phyloP scores from a whole-genome alignment of 2,113 vertebrate species.

The Cynopterus brachyotis region DNA sequence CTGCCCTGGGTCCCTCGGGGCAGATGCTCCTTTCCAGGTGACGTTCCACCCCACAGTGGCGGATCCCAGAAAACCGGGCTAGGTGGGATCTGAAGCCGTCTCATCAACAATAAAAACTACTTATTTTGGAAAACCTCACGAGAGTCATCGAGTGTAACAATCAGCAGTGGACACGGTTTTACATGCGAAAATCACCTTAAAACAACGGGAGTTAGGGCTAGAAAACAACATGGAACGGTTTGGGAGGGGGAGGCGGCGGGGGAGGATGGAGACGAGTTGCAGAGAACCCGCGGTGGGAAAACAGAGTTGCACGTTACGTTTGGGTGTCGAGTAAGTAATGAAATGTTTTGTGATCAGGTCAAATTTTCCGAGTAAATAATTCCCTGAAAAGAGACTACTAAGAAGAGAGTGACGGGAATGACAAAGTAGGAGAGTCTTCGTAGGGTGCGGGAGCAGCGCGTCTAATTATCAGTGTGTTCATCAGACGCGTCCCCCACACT shows the following conservation, averaged over 20 bases:
- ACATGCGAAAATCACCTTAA: background rate
- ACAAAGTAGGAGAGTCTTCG: background rate
- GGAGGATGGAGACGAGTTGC: accelerated
- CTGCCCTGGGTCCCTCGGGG: background rate
- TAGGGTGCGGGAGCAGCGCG: background rate
- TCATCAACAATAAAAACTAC: background rate
- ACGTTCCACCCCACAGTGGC: too few relatives aligned
- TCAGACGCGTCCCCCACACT: accelerated
- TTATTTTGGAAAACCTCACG: background rate
- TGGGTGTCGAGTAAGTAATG: background rate
- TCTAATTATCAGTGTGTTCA: background rate
- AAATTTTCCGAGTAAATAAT: background rate
- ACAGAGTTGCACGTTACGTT: accelerated
- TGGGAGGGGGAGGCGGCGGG: accelerated
- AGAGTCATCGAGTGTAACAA: background rate
- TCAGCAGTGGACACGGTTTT: background rate
- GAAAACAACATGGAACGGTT: accelerated
- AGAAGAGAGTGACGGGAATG: background rate
- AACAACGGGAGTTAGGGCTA: background rate
- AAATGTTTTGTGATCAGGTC: background rate
- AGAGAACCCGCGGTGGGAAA: too few relatives aligned
- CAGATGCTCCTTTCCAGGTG: background rate
- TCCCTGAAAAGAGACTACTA: background rate
- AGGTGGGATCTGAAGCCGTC: background rate
- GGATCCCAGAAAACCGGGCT: background rate